Evolutionary conservation across 1,140 invertebrate genomes (phyloP), one percentile per base, ranked within the genome.

Genomic region (Musca vetustissima): DNA sequence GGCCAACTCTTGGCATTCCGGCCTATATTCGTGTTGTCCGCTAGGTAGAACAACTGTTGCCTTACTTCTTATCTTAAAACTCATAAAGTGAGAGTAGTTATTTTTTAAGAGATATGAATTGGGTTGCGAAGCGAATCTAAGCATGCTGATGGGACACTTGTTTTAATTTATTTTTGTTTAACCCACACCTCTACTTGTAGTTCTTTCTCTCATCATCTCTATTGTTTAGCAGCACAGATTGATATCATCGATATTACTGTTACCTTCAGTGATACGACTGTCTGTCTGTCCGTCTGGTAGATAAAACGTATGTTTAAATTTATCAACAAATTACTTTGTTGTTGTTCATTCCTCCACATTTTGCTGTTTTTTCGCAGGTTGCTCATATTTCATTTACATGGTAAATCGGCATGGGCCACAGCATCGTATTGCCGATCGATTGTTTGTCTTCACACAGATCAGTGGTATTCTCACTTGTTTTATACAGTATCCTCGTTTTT

Each of bases 311-410:
- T 19, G 49, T 19, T 19, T 17, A 13, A 52, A 52, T 52, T 32
- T 25, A 15, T 25, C 55, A 59, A 59, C n/a, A 59, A 59, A 59
- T 59, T 17, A 59, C 55, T 59, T 59, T n/a, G 55, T 61, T n/a
- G 55, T 61, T 19, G 15, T 61, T 19, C 49, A 52, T 61, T 36
- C 36, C 32, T 61, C 19, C 32, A 61, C 28, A 61, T 43, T 43
- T 43, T 43, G 36, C 36, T 43, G 36, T 43, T 61, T 61, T 43
- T n/a, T 61, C 28, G 28, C 57, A 61, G 43, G 43, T 61, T 36
- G 57, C 28, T 61, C 57, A 61, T 61, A 61, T 61, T 61, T 61
- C 57, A 61, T 61, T 61, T 43, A 61, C 57, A 61, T 61, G 21
- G 57, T 61, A n/a, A n/a, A 3, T 28, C 28, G 8, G 7, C 14